A percentile compares a stretch with the other conserved stretches of the same genome.
Evolutionary conservation across 2,113 vertebrate species (phyloP).

Genomic region (Mesembrinibis cayennensis): DNA sequence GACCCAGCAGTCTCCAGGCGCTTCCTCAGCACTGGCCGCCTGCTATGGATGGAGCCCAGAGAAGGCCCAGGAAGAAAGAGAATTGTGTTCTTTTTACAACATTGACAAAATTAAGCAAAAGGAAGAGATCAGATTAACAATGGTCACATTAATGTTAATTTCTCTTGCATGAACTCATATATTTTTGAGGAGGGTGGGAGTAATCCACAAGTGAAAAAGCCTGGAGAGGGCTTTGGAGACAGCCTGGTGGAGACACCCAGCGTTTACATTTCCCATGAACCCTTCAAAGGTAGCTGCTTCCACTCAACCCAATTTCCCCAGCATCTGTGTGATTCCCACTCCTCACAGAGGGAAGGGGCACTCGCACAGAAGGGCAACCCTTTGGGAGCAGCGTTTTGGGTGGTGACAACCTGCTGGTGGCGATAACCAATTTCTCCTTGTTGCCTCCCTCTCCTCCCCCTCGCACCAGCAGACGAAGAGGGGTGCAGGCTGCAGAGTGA

Average conservation of each 20-base stretch:
- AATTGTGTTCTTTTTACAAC: background rate
- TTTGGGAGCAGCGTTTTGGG: background rate
- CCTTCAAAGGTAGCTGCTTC: background rate
- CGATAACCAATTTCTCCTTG: background rate
- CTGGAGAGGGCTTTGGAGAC: background rate
- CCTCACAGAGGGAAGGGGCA: background rate
- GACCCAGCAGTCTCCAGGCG: rapidly evolving
- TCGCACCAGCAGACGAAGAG: rapidly evolving
- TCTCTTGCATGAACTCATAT: background rate
- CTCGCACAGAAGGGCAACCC: background rate
- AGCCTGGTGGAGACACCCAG: rapidly evolving
- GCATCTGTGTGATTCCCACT: background rate
- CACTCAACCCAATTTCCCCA: background rate
- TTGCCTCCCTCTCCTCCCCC: background rate
- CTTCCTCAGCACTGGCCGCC: background rate
- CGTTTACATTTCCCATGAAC: background rate
- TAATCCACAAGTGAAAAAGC: background rate
- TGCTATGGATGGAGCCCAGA: background rate
- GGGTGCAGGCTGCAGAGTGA: background rate
- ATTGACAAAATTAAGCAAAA: background rate
- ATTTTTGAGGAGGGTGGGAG: rapidly evolving
- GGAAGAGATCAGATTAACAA: background rate
- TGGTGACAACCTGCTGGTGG: background rate
- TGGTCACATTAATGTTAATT: background rate
- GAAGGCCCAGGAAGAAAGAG: background rate